Base-by-base conservation (phyloP, 2,888 invertebrate species). In the Salticus scenicus region DNA sequence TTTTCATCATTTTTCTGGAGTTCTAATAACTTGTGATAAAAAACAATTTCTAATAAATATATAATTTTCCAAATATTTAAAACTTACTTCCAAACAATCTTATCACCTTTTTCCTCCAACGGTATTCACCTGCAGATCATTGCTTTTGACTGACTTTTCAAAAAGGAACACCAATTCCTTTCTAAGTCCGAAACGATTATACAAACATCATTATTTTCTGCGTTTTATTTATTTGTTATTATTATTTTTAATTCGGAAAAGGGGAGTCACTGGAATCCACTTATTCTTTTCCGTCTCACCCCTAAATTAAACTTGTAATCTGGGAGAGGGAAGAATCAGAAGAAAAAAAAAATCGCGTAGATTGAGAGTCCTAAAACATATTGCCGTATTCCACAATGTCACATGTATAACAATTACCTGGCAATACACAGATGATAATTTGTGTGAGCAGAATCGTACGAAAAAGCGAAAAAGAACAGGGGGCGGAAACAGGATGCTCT, bases 341-440 rank as follows among this genome's bases (percentile, higher is more conserved):
- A 81, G 74, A 71, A 31, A 57, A 69, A 76, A 64, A 72, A 42
- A 63, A 63, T 57, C 75, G 70, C 47, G 77, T 67, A 42, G 17
- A 28, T 67, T 70, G 76, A 71, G 73, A 83, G 63, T 72, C 77
- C 67, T 57, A 28, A 73, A 77, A 72, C 77, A 72, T 83, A 83
- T 77, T 77, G 83, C 77, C 77, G 73, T 77, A 83, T 77, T 51
- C 73, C 24, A 51, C 64, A 64, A 66, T 64, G 83, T 83, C 83
- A 83, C 83, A 83, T 83, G 83, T 83, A 72, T 84, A 78, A 79
- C 84, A 84, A 84, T 84, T 84, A 84, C 84, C 84, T 84, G 84
- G 78, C 78, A 79, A 74, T 84, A 74, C 74, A 74, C 74, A 78
- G 74, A 57, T 57, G 75, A 71, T 83, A 76, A 76, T 83, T 83